Base-by-base conservation (phyloP, 2,113 vertebrate species). In the Eretmochelys imbricata region DNA sequence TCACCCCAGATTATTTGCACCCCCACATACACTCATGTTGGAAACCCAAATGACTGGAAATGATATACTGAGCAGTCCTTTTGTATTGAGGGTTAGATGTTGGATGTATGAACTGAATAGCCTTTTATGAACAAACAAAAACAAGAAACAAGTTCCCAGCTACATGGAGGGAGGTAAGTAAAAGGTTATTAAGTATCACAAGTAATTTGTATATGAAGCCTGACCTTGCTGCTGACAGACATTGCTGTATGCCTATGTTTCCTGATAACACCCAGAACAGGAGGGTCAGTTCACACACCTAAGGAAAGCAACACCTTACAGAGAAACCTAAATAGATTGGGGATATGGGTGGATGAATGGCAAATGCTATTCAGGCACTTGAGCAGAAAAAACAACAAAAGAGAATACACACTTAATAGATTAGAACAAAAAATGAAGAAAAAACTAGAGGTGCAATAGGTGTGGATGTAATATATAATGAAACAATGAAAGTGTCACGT, bases 201-300 rank as follows among this genome's bases (percentile, higher is more conserved):
- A 55, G 54, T 53, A 53, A 24, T 55, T 24, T 88, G 92, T 27
- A 25, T 6, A 46, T 2, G 4, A 85, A 69, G 10, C 91, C 78
- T 24, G 88, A 85, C 8, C 20, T 13, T 54, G 38, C 27, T 25
- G 17, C 38, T 54, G 5, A 19, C 49, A 54, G 1, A 9, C 8
- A 5, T 50, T 65, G 49, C 42, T 22, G 13, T 22, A 8, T 22
- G 17, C 31, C 49, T 84, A 46, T 88, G 65, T 14, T 51, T 50
- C 65, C 13, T 25, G 49, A 78, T 6, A 35, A 57, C 0, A 0
- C 3, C 0, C 0, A 5, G n/a, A 49, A n/a, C 5, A 85, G 24
- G 25, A 25, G 6, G 10, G 62, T 46, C 13, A 27, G 20, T 92
- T 89, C 35, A 72, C 5, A n/a, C 1, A 31, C 22, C 82, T 55